These are phyloP conservation scores for Hirundichthys speculiger DNA, from an alignment of 2,113 vertebrate species.

Conservation along the genomic window DNA sequence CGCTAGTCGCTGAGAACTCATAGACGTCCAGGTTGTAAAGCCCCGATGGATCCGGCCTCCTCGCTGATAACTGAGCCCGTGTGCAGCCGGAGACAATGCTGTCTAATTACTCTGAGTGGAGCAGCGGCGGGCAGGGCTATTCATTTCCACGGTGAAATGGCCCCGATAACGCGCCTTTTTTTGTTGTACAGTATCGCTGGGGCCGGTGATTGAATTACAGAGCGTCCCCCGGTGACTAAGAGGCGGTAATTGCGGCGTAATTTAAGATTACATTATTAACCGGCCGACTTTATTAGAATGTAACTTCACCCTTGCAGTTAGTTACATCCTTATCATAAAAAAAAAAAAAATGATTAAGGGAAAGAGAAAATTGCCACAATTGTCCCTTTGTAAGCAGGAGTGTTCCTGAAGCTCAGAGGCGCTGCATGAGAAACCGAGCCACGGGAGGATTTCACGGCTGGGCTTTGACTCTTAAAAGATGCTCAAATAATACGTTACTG, in stretches of 20 bases:
- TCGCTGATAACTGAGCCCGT: conserved; percentile 51
- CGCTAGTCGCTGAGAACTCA: background rate
- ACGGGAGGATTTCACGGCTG: conserved; percentile 20
- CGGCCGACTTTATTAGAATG: conserved; percentile 79
- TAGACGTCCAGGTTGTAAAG: conserved; percentile 20
- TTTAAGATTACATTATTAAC: conserved; percentile 85
- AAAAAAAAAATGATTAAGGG: conserved; percentile 68
- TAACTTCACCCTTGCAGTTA: conserved; percentile 89
- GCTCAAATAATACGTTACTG: conserved; percentile 13
- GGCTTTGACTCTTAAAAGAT: conserved; percentile 32
- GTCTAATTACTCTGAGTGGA: conserved; percentile 73
- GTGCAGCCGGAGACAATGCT: conserved; percentile 49
- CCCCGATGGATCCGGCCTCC: conserved; percentile 55
- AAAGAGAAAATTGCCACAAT: conserved; percentile 69
- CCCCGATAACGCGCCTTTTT: conserved; percentile 63
- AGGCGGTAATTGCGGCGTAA: conserved; percentile 80
- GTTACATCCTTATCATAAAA: conserved; percentile 87
- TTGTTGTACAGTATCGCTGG: conserved; percentile 72
- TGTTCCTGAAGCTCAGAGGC: conserved; percentile 38
- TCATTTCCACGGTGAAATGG: conserved; percentile 75
- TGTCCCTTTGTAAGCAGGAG: conserved; percentile 66
- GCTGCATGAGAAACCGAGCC: conserved; percentile 12
- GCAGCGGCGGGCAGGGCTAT: conserved; percentile 53
- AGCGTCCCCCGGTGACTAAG: conserved; percentile 78
- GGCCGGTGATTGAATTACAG: conserved; percentile 82